Conservation (phyloP, 2,113 vertebrate genomes). For the Chrysemys picta region DNA sequence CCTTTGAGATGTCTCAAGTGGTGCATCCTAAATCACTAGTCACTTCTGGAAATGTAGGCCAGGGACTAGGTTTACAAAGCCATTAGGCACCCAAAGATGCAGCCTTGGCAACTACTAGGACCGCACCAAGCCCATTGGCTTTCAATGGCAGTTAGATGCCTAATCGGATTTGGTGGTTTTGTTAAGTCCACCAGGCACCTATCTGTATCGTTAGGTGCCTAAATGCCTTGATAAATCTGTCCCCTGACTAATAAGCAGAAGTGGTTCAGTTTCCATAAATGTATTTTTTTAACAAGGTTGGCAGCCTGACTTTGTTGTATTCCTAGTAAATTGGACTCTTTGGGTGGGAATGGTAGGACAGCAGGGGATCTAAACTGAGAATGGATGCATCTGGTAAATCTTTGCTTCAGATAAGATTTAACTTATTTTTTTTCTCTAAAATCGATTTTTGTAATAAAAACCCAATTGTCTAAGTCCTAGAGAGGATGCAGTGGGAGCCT, state of each 20-base stretch:
- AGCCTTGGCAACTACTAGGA: background rate
- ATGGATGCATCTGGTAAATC: background rate
- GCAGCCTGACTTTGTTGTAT: background rate
- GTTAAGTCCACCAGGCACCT: background rate
- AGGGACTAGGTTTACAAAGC: background rate
- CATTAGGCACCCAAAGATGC: background rate
- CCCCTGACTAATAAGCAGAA: background rate
- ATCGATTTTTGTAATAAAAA: slow-evolving; percentile 35
- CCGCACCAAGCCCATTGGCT: background rate
- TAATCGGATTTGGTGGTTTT: background rate
- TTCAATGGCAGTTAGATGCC: background rate
- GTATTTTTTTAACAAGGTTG: background rate
- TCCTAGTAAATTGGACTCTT: background rate
- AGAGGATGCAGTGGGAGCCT: background rate
- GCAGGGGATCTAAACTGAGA: background rate
- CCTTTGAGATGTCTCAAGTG: background rate
- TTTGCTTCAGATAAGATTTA: background rate
- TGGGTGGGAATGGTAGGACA: background rate
- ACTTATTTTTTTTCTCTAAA: slow-evolving; percentile 31
- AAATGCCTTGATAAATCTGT: background rate
- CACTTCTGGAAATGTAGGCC: background rate
- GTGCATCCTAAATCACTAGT: background rate
- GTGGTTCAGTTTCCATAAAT: background rate
- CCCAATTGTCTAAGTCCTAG: slow-evolving; percentile 15
- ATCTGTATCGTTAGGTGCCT: background rate